A percentile compares a stretch with the other conserved stretches of the same genome.
phyloP scores from a whole-genome alignment of 2,113 vertebrate species.

The Mirounga angustirostris region DNA sequence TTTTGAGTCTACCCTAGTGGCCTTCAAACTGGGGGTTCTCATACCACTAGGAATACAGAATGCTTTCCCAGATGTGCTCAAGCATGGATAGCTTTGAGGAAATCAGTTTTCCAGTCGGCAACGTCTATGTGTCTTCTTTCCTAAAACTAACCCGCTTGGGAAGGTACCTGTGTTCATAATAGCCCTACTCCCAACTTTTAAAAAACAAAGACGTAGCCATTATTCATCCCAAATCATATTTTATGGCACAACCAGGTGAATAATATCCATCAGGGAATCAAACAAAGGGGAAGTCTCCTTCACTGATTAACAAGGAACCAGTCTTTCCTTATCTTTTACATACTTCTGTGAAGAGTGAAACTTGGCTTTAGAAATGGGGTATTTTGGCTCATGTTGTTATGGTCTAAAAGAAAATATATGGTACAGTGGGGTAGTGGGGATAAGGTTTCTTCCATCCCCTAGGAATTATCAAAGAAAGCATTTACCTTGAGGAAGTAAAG shows the following conservation, averaged over 20 bases:
- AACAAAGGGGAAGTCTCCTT: background rate
- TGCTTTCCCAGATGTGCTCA: background rate
- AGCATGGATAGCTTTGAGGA: background rate
- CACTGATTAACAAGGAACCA: background rate
- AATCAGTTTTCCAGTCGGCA: background rate
- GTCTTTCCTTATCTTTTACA: background rate
- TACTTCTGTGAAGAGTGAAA: background rate
- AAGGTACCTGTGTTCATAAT: slow-evolving; percentile 6
- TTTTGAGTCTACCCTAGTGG: background rate
- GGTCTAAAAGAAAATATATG: slow-evolving; percentile 17
- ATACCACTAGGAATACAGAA: background rate
- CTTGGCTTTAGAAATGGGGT: background rate
- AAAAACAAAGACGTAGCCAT: background rate
- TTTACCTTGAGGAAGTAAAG: slow-evolving; percentile 38
- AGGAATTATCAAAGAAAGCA: slow-evolving; percentile 43
- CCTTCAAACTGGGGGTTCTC: slow-evolving; percentile 30
- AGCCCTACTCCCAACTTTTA: slow-evolving; percentile 15
- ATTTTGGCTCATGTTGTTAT: background rate
- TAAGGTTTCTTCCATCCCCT: background rate
- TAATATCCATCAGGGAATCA: background rate
- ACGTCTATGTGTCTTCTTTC: background rate
- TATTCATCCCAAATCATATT: slow-evolving; percentile 37
- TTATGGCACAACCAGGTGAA: background rate
- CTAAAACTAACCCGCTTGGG: slow-evolving; percentile 27
- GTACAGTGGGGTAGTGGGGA: background rate